Evolutionary conservation across 1,140 invertebrate genomes (phyloP).

Genomic region (Cardiocondyla obscurior): DNA sequence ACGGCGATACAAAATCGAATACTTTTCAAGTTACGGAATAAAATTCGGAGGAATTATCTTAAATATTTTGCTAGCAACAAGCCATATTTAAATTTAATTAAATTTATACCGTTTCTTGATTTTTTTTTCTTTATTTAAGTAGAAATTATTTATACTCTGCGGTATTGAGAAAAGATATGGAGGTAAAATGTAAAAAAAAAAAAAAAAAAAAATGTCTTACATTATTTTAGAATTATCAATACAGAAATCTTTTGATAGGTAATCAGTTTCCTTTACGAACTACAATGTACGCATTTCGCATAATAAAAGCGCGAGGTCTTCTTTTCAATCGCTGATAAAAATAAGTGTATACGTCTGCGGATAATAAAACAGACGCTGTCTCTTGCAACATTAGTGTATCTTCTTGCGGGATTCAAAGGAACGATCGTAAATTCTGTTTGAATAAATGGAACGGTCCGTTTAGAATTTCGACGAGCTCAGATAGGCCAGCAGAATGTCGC

Average conservation of each 20-base stretch:
- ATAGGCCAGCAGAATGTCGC: conserved; percentile 47
- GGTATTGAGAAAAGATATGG: neutral
- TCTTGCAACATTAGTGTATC: neutral
- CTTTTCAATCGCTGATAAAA: neutral
- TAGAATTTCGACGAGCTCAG: conserved; percentile 51
- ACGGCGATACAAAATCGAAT: conserved; percentile 30
- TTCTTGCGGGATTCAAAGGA: neutral
- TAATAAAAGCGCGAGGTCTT: neutral
- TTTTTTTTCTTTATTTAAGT: neutral
- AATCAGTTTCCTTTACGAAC: neutral
- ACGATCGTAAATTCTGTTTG: conserved; percentile 44
- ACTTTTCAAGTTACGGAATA: conserved; percentile 28
- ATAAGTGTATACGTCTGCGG: neutral
- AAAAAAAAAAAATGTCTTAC: neutral
- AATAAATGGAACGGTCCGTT: conserved; percentile 52
- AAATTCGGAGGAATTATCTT: conserved; percentile 30
- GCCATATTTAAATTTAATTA: conserved; percentile 12
- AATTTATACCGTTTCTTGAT: neutral
- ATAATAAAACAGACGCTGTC: neutral
- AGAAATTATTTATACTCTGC: neutral
- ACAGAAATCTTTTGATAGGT: neutral
- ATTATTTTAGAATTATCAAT: neutral
- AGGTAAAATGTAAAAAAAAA: neutral
- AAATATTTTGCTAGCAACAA: conserved; percentile 23
- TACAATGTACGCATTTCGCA: neutral